These are phyloP conservation scores for Diploptera punctata DNA, from an alignment of 2,888 invertebrate species.

Conservation along the genomic window DNA sequence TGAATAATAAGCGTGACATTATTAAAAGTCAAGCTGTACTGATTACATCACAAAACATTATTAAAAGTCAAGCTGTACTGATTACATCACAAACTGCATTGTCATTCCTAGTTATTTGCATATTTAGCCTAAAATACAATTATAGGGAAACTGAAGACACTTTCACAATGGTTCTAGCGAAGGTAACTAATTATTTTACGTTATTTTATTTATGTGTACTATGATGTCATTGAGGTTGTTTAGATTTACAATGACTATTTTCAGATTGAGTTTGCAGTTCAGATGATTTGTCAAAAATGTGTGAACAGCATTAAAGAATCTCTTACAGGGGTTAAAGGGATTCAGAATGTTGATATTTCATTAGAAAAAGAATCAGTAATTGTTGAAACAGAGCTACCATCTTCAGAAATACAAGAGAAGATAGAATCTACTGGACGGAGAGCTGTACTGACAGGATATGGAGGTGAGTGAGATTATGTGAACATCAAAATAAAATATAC, in stretches of 20 bases:
- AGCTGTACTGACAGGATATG: conserved; percentile 82
- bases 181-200: not conserved
- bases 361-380: conserved; percentile 70
- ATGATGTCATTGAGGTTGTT: not conserved
- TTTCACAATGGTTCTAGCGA: not conserved
- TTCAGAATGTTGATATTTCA: conserved; percentile 60
- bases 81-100: too few species aligned
- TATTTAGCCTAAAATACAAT: too few species aligned
- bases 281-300: conserved; percentile 66
- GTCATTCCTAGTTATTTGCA: too few species aligned
- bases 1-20: too few species aligned
- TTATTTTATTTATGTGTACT: not conserved
- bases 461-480: too few species aligned
- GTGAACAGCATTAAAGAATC: conserved; percentile 58
- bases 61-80: too few species aligned
- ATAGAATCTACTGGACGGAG: conserved; percentile 69
- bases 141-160: too few species aligned
- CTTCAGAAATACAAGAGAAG: conserved; percentile 61
- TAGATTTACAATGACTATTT: too few species aligned
- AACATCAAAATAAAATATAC: too few species aligned
- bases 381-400: conserved; percentile 70
- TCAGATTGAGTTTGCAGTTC: conserved; percentile 70
- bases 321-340: conserved; percentile 57
- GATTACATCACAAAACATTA: too few species aligned
- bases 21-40: too few species aligned